Percentiles rank a stretch among this genome's conserved stretches.
phyloP scores from a whole-genome alignment of 2,113 vertebrate species.

The Phalacrocorax brasilianus region DNA sequence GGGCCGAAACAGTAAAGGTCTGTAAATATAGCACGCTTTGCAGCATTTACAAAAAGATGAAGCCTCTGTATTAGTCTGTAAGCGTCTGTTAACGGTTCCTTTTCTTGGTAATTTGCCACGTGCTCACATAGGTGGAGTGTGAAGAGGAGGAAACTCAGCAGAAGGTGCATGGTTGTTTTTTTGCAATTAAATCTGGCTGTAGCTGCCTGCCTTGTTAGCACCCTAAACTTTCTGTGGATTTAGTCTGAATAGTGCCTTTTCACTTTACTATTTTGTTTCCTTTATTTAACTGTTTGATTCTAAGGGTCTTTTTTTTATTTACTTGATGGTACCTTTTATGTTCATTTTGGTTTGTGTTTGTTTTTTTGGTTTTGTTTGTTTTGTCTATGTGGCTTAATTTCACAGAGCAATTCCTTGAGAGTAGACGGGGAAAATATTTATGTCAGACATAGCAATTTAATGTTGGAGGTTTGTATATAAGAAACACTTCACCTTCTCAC shows the following conservation, averaged over 20 bases:
- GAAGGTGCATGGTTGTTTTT: conserved; percentile 68
- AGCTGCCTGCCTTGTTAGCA: conserved; percentile 47
- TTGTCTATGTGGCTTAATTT: conserved; percentile 77
- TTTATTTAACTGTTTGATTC: conserved; percentile 43
- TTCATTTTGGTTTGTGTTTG: conserved; percentile 27
- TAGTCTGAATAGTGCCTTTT: conserved; percentile 43
- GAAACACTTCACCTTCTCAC: conserved; percentile 72
- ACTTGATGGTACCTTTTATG: conserved; percentile 52
- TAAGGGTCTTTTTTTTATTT: conserved; percentile 42
- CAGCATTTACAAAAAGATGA: conserved; percentile 32
- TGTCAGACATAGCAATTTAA: conserved; percentile 99
- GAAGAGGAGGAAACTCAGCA: conserved; percentile 64
- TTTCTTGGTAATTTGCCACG: conserved; percentile 53
- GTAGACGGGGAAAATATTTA: conserved; percentile 99
- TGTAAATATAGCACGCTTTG: conserved; percentile 71
- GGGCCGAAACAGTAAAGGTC: conserved; percentile 77
- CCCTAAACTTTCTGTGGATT: conserved; percentile 16
- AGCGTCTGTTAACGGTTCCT: not conserved
- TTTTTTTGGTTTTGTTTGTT: not conserved
- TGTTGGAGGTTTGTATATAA: conserved; percentile 99
- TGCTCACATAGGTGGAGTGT: conserved; percentile 63
- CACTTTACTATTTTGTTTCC: conserved; percentile 27
- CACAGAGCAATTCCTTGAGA: conserved; percentile 95
- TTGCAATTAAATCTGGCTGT: conserved; percentile 19
- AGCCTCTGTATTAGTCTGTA: not conserved